Conservation (phyloP, 2,797 vertebrate species). For the Rhynchotus rufescens region DNA sequence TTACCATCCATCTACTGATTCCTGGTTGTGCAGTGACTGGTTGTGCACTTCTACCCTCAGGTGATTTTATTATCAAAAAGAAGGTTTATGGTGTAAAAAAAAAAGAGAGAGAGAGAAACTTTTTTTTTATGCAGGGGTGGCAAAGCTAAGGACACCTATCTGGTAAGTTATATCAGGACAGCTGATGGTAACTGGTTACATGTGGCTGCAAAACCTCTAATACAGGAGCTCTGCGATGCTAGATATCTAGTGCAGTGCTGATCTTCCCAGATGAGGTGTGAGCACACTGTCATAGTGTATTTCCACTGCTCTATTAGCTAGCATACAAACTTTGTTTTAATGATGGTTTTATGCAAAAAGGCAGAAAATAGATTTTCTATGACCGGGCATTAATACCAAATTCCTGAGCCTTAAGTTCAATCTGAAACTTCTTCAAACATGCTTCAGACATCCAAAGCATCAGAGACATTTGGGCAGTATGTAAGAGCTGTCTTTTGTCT, state of each 20-base stretch:
- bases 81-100: too few species aligned
- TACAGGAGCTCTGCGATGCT: not conserved
- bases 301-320: not conserved
- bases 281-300: not conserved
- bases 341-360: not conserved
- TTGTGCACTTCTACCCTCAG: not conserved
- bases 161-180: not conserved
- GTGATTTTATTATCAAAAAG: not conserved
- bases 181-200: not conserved
- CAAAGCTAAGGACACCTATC: not conserved
- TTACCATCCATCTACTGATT: not conserved
- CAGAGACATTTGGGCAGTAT: slow-evolving; percentile 4
- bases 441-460: not conserved
- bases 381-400: not conserved
- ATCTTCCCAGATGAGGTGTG: not conserved
- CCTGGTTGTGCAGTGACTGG: not conserved
- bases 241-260: not conserved
- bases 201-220: not conserved
- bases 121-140: not conserved
- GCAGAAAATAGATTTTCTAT: slow-evolving; percentile 10
- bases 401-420: not conserved
- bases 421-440: slow-evolving; percentile 14
- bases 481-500: slow-evolving; percentile 4
- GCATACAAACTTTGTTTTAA: not conserved
- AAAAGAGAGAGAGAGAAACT: too few species aligned